Conservation (phyloP, 2,888 invertebrate species). For the Lordiphosa andalusiaca region DNA sequence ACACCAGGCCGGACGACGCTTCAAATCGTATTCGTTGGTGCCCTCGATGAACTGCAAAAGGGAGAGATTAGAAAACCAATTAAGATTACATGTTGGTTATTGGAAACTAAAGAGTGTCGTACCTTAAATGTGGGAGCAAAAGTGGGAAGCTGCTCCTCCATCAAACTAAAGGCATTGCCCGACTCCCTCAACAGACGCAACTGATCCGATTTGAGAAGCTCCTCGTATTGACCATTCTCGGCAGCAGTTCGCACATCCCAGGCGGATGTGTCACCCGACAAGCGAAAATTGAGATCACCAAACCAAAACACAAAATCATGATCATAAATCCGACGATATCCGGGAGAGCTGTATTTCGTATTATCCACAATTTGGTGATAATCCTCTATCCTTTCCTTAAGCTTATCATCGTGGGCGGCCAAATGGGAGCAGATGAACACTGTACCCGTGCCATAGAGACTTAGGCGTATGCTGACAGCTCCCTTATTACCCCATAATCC, state of each 20-base stretch:
- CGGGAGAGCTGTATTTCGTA: conserved; percentile 87
- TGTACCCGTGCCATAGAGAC: conserved; percentile 92
- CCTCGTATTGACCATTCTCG: conserved; percentile 84
- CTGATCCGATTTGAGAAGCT: conserved; percentile 89
- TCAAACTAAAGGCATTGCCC: conserved; percentile 91
- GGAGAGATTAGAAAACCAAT: not conserved
- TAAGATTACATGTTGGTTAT: not conserved
- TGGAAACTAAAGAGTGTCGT: not conserved
- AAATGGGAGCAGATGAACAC: conserved; percentile 95
- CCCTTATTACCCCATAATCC: conserved; percentile 94
- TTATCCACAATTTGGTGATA: conserved; percentile 92
- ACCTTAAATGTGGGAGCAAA: conserved; percentile 93
- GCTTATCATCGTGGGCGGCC: conserved; percentile 92
- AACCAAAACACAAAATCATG: conserved; percentile 98
- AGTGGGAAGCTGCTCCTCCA: conserved; percentile 86
- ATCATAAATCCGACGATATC: conserved; percentile 91
- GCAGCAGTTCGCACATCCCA: conserved; percentile 86
- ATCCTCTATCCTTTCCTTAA: conserved; percentile 91
- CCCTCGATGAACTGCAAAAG: conserved; percentile 84
- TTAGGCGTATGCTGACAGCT: conserved; percentile 92
- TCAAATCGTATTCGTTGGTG: conserved; percentile 88
- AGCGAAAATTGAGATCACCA: conserved; percentile 93
- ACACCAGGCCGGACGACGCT: conserved; percentile 97
- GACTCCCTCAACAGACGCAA: conserved; percentile 85
- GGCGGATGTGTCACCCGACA: conserved; percentile 85